Conservation (phyloP, 2,113 vertebrate species). For the Corythornis vintsioides region DNA sequence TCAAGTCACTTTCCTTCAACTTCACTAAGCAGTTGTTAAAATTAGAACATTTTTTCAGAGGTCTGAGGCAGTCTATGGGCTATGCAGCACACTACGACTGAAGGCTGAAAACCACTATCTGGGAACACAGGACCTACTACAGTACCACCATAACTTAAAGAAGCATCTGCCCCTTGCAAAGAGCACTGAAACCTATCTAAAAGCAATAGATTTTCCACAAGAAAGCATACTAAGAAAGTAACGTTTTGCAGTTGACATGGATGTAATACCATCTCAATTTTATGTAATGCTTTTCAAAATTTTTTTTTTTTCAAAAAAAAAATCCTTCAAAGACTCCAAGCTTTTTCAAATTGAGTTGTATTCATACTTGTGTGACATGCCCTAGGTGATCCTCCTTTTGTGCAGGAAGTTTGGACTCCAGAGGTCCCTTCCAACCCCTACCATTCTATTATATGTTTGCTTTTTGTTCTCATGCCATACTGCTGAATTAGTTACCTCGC, state of each 20-base stretch:
- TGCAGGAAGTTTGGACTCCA: no score
- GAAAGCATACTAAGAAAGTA: not conserved
- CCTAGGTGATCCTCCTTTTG: no score
- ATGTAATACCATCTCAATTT: not conserved
- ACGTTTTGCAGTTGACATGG: not conserved
- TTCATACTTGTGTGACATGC: not conserved
- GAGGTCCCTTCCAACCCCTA: no score
- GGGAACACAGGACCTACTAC: not conserved
- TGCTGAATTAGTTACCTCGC: conserved; percentile 80
- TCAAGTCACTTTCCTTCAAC: not conserved
- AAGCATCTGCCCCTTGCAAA: not conserved
- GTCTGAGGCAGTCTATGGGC: not conserved
- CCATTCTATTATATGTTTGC: not conserved
- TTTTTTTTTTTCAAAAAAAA: no score
- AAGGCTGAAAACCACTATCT: not conserved
- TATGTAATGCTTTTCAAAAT: not conserved
- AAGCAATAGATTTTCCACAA: not conserved
- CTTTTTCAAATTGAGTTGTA: not conserved
- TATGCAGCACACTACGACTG: not conserved
- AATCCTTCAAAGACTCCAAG: not conserved
- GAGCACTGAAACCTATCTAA: not conserved
- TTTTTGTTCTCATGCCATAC: not conserved
- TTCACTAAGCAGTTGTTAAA: not conserved
- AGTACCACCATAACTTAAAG: not conserved
- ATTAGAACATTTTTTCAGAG: not conserved